Conservation (phyloP, 2,113 vertebrate species). For the Dryoscopus gambensis region DNA sequence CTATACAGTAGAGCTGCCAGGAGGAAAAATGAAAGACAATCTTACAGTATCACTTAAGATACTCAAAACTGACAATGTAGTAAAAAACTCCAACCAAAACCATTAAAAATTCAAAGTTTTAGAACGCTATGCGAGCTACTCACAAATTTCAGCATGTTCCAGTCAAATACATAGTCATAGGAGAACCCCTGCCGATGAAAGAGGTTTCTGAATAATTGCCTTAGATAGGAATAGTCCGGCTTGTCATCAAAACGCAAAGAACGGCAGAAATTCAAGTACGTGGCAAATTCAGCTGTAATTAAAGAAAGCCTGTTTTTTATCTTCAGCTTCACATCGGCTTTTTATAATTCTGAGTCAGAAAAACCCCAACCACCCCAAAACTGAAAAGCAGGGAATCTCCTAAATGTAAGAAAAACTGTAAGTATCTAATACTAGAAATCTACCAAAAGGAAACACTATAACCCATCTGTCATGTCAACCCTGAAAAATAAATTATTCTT, state of each 20-base stretch:
- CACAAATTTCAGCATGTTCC: conserved; percentile 98
- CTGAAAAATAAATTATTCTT: not conserved
- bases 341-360: not conserved
- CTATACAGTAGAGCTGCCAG: not conserved
- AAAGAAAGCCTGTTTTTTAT: not conserved
- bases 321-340: not conserved
- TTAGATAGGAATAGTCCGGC: conserved; percentile 92
- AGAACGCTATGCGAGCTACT: conserved; percentile 65
- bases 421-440: not conserved
- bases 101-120: not conserved
- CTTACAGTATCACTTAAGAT: not conserved
- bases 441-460: not conserved
- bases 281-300: conserved; percentile 89
- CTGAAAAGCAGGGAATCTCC: not conserved
- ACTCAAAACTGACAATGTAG: not conserved
- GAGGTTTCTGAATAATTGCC: conserved; percentile 93
- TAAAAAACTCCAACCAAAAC: not conserved
- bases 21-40: not conserved
- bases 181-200: conserved; percentile 96
- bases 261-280: conserved; percentile 94
- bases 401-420: not conserved
- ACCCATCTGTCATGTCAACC: not conserved
- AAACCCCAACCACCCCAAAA: not conserved
- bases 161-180: conserved; percentile 96
- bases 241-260: conserved; percentile 95